Evolutionary conservation across 1,140 invertebrate genomes (phyloP).

Genomic region (Leptopilina clavipes): DNA sequence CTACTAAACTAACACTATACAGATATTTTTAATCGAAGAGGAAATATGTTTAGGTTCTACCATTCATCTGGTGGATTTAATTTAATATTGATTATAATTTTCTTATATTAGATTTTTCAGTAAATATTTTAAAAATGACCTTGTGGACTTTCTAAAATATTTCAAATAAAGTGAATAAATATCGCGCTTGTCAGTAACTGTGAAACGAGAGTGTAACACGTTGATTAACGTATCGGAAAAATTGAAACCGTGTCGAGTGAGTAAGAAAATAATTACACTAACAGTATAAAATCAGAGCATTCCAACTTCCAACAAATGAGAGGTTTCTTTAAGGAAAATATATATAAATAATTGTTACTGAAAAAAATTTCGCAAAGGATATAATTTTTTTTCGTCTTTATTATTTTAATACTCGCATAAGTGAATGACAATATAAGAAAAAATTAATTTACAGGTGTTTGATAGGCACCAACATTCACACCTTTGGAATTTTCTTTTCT

Average conservation of each 20-base stretch:
- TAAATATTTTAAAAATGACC: background rate
- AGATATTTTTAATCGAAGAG: no score
- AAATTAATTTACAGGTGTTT: no score
- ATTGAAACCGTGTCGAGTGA: slow-evolving; percentile 8
- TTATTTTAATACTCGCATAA: no score
- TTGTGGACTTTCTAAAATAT: slow-evolving; percentile 6
- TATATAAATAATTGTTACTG: no score
- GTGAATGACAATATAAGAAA: no score
- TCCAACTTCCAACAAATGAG: background rate
- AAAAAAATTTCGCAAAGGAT: no score
- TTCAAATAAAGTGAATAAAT: slow-evolving; percentile 16
- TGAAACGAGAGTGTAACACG: background rate
- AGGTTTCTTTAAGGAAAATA: background rate
- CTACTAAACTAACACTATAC: no score
- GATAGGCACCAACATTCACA: no score
- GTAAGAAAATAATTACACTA: slow-evolving; percentile 1
- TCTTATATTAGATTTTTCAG: slow-evolving; percentile 4
- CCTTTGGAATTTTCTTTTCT: no score
- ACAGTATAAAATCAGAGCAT: slow-evolving; percentile 23
- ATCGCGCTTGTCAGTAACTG: slow-evolving; percentile 6
- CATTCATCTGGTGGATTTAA: no score
- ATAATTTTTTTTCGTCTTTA: no score
- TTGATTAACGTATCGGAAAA: slow-evolving; percentile 26
- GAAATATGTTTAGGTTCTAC: no score
- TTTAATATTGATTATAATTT: background rate